phyloP scores from a whole-genome alignment of 1,140 invertebrate species.

The Adoxophyes honmai region DNA sequence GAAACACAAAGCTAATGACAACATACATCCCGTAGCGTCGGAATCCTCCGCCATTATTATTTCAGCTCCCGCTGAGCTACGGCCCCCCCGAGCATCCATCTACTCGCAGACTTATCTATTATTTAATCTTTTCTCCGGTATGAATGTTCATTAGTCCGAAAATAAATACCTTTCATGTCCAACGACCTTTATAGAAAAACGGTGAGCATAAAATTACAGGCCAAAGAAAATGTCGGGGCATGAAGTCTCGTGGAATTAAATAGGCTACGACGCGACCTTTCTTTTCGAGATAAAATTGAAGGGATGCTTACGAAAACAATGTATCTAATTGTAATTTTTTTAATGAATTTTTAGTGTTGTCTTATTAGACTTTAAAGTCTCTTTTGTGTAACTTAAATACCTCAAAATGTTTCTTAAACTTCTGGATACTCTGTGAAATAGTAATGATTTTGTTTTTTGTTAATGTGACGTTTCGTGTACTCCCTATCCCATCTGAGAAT shows the following conservation, averaged over 20 bases:
- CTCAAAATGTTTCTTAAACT: too few species aligned
- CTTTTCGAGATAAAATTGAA: not conserved
- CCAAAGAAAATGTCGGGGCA: not conserved
- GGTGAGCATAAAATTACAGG: not conserved
- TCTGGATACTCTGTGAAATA: too few species aligned
- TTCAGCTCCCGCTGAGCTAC: slow-evolving; percentile 54
- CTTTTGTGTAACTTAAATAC: too few species aligned
- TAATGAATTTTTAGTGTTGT: too few species aligned
- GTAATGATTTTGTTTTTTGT: too few species aligned
- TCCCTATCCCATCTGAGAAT: too few species aligned
- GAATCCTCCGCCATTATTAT: slow-evolving; percentile 41
- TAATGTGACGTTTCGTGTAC: too few species aligned
- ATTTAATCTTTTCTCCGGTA: slow-evolving; percentile 66
- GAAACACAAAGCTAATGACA: slow-evolving; percentile 11
- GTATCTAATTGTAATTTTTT: not conserved
- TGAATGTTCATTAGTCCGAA: slow-evolving; percentile 62
- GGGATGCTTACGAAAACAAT: not conserved
- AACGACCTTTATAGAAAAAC: slow-evolving; percentile 38
- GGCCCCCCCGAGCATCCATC: slow-evolving; percentile 43
- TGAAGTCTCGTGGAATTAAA: not conserved
- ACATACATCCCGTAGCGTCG: slow-evolving; percentile 6
- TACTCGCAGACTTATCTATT: slow-evolving; percentile 57
- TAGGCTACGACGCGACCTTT: not conserved
- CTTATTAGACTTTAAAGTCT: too few species aligned
- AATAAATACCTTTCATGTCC: slow-evolving; percentile 56